These are phyloP conservation scores for Candoia aspera DNA, from an alignment of 2,113 vertebrate genomes.

Conservation along the genomic window DNA sequence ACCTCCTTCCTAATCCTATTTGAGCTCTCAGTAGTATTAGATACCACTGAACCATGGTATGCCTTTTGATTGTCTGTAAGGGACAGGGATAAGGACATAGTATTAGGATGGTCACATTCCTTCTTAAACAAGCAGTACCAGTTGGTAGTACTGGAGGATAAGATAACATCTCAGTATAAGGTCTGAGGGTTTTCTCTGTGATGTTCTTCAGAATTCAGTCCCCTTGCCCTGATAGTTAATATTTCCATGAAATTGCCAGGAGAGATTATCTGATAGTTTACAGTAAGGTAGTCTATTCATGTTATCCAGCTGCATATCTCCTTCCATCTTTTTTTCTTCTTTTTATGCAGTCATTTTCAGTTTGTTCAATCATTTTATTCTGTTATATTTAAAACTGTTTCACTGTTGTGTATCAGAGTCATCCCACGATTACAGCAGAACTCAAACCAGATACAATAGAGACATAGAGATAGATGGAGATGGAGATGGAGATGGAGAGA, in stretches of 20 bases:
- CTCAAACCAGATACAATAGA: not conserved
- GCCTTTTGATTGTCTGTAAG: no score
- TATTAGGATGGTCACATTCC: no score
- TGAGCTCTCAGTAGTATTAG: no score
- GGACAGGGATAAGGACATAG: no score
- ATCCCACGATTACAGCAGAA: not conserved
- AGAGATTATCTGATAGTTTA: not conserved
- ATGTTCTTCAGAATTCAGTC: no score
- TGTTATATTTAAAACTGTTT: not conserved
- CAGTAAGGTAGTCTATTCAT: not conserved
- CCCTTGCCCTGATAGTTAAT: not conserved
- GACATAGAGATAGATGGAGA: no score
- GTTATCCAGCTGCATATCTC: not conserved
- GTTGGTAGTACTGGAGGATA: no score
- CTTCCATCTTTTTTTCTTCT: not conserved
- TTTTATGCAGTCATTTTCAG: not conserved
- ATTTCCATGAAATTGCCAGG: not conserved
- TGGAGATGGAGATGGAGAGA: no score
- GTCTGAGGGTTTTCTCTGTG: no score
- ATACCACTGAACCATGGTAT: no score
- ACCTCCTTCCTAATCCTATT: no score
- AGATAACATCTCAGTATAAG: no score
- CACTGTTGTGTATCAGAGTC: not conserved
- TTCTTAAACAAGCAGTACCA: not conserved
- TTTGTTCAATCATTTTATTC: not conserved